Conservation (phyloP, 2,113 vertebrate species). For the Oryzias woworae region DNA sequence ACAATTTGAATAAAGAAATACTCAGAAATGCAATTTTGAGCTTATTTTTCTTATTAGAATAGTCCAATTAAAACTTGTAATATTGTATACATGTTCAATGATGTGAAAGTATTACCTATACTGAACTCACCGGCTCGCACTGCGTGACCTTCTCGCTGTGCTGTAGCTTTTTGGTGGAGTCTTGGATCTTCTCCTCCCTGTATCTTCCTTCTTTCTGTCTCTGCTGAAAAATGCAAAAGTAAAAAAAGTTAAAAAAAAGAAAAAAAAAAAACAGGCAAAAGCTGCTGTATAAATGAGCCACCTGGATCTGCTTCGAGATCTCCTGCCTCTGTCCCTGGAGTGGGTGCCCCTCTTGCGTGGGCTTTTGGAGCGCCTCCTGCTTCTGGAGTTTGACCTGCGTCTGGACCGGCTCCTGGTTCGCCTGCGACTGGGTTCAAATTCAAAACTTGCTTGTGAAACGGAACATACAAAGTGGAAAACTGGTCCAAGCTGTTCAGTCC, state of each 20-base stretch:
- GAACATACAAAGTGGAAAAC: neutral
- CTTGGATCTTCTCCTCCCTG: conserved; percentile 90
- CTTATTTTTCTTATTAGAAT: no score
- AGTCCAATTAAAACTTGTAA: no score
- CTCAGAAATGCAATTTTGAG: no score
- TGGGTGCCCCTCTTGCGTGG: conserved; percentile 84
- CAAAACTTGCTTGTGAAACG: neutral
- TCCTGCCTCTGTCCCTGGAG: conserved; percentile 85
- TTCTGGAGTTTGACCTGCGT: conserved; percentile 88
- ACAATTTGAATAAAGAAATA: no score
- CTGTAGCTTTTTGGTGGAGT: conserved; percentile 98
- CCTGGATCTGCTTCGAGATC: conserved; percentile 88
- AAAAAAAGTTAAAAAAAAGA: neutral
- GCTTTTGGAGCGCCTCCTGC: conserved; percentile 89
- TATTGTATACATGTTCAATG: no score
- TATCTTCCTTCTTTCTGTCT: conserved; percentile 94
- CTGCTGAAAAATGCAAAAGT: conserved; percentile 61
- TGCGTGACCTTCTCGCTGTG: conserved; percentile 90
- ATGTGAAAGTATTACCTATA: neutral
- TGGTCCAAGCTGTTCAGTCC: neutral
- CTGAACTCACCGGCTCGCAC: conserved; percentile 84
- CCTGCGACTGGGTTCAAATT: conserved; percentile 61
- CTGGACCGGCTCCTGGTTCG: conserved; percentile 88
- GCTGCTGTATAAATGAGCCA: conserved; percentile 28
- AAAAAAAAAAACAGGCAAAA: neutral